Evolutionary conservation across 2,113 vertebrate genomes (phyloP).

Genomic region (Rhineura floridana): DNA sequence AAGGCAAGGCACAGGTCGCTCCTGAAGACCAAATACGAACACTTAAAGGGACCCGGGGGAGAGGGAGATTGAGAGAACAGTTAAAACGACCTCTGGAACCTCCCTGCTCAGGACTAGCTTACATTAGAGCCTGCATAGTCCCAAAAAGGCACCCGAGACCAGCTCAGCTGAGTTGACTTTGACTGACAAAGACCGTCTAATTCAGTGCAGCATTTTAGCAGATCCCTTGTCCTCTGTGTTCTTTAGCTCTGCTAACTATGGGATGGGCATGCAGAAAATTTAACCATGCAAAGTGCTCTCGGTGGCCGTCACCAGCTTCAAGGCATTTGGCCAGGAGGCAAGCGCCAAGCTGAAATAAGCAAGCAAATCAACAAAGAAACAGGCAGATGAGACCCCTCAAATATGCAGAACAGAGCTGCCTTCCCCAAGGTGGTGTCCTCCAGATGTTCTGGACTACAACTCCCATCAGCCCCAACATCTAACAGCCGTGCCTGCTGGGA

Average conservation of each 20-base stretch:
- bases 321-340: background rate
- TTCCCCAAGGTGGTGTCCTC: too few species aligned
- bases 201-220: background rate
- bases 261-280: accelerated
- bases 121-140: background rate
- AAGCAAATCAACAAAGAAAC: too few species aligned
- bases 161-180: background rate
- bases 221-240: background rate
- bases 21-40: background rate
- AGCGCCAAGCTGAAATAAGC: background rate
- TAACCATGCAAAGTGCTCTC: background rate
- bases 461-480: too few species aligned
- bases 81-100: background rate
- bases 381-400: too few species aligned
- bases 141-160: background rate
- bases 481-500: too few species aligned
- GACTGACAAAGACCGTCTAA: background rate
- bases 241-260: too few species aligned
- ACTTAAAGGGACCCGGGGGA: background rate
- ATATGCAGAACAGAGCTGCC: too few species aligned
- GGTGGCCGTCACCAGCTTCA: background rate
- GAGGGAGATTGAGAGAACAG: background rate
- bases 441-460: too few species aligned
- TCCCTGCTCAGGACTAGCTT: too few species aligned
- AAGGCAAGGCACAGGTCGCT: background rate